These are phyloP conservation scores for Himalopsyche phryganea DNA, from an alignment of 1,140 invertebrate genomes.

Conservation along the genomic window DNA sequence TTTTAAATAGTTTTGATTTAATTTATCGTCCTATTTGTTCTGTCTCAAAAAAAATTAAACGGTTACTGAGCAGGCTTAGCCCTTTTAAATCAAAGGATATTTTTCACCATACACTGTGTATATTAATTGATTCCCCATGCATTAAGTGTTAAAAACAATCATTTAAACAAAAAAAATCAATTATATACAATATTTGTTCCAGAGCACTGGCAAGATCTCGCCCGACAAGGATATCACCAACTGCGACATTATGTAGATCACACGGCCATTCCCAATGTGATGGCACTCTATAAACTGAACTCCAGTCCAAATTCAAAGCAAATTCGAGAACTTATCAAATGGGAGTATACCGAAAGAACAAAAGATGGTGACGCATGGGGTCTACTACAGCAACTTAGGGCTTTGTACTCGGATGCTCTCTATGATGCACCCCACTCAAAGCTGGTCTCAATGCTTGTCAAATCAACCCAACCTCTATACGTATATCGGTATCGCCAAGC, in stretches of 20 bases:
- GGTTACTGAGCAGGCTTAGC: too few relatives aligned
- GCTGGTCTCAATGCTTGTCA: conserved; percentile 43
- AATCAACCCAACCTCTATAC: conserved; percentile 41
- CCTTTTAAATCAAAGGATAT: too few relatives aligned
- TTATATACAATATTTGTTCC: conserved; percentile 20
- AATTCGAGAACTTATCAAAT: conserved; percentile 48
- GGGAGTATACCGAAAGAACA: conserved; percentile 37
- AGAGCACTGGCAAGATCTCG: conserved; percentile 52
- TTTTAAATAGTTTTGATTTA: too few relatives aligned
- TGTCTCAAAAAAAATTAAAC: too few relatives aligned
- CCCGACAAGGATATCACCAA: conserved; percentile 47
- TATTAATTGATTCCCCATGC: neutral
- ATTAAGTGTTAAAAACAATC: too few relatives aligned
- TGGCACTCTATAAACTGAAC: conserved; percentile 41
- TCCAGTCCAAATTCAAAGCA: conserved; percentile 17
- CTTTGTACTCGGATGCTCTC: conserved; percentile 45
- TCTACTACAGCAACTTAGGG: conserved; percentile 42
- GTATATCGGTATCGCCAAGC: conserved; percentile 44
- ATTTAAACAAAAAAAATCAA: neutral
- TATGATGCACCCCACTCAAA: conserved; percentile 48
- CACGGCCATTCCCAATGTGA: conserved; percentile 48
- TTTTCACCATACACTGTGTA: too few relatives aligned
- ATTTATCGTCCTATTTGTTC: too few relatives aligned
- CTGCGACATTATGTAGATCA: conserved; percentile 51
- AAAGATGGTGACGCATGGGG: conserved; percentile 37